Evolutionary conservation across 92 coral and sea anemone species (phyloP).

Genomic region (Phenganax subtilis): DNA sequence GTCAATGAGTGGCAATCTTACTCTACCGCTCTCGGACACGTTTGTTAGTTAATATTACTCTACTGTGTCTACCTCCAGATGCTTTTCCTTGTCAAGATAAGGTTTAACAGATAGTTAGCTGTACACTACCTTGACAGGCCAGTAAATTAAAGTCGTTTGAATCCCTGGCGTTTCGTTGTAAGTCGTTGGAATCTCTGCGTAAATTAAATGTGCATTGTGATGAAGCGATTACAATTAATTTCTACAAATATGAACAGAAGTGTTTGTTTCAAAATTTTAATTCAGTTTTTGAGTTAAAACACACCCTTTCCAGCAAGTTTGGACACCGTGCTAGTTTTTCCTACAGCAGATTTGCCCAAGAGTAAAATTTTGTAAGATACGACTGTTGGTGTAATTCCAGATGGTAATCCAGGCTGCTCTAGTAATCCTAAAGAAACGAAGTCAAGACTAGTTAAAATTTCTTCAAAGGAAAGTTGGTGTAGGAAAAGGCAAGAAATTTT

Average conservation of each 20-base stretch:
- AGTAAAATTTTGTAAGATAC: constrained; percentile 79
- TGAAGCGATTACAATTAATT: no score
- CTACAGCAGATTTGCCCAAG: constrained; percentile 85
- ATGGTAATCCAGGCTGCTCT: constrained; percentile 82
- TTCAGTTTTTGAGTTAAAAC: not conserved
- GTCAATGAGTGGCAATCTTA: no score
- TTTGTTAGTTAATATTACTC: no score
- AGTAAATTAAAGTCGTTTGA: constrained; percentile 85
- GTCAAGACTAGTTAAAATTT: not conserved
- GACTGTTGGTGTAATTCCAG: constrained; percentile 66
- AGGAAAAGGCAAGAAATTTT: no score
- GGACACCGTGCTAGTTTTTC: constrained; percentile 92
- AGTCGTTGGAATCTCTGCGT: constrained; percentile 64
- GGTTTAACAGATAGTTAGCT: not conserved
- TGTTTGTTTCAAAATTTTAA: not conserved
- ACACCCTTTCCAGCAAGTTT: constrained; percentile 90
- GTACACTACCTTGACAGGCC: constrained; percentile 82
- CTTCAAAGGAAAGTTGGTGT: not conserved
- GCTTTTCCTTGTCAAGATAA: not conserved
- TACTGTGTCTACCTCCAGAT: not conserved
- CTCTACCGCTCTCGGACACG: no score
- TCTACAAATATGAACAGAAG: no score
- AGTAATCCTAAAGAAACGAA: constrained; percentile 54
- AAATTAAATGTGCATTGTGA: not conserved
- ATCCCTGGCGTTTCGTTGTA: constrained; percentile 95